Base-by-base conservation (phyloP, 2,888 invertebrate genomes). In the Parnassius apollo region DNA sequence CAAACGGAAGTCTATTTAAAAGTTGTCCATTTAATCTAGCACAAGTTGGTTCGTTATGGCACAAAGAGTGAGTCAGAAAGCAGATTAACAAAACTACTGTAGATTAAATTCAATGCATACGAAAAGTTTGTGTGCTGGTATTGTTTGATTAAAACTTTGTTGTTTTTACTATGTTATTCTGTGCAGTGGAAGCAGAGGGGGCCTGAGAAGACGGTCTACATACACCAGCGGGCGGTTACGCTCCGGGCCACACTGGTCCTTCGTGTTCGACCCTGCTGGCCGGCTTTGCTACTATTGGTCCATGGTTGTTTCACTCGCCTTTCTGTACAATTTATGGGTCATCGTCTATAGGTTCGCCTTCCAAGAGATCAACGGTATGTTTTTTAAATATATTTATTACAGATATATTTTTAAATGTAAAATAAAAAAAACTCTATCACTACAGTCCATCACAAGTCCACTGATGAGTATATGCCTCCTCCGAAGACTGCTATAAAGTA, bases 341-440 rank as follows among this genome's bases (percentile, higher is more conserved):
- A 98, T 99, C 93, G 98, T 98, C 86, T 99, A 98, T 93, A 96
- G 99, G 91, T 99, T 98, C 94, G 98, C 99, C 92, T 99, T 99
- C 91, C 97, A 98, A 92, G 99, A 99, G 93, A 98, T 98, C 79
- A 97, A 96, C 88, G 95, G 96, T 94, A 77, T 94, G 95, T 93
- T 22, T 49, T 13, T 35, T 12, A 48, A 52, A 18, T 53, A 54
- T 51, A 42, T 48, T 42, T n/a, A 61, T 61, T 59, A 42, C 25
- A 9, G 12, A 2, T 35, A 52, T 22, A 11, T 35, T 3, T 51
- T 11, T 18, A 10, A 9, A 10, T 50, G 50, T 50, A 50, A 13
- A 50, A 18, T 18, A 22, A 49, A 13, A 13, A 10, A 50, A 49
- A 9, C 22, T 50, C 25, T 25, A 25, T 25, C 25, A 3, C 2